phyloP scores from a whole-genome alignment of 2,797 vertebrate genomes.

The Hypotaenidia philippensis region DNA sequence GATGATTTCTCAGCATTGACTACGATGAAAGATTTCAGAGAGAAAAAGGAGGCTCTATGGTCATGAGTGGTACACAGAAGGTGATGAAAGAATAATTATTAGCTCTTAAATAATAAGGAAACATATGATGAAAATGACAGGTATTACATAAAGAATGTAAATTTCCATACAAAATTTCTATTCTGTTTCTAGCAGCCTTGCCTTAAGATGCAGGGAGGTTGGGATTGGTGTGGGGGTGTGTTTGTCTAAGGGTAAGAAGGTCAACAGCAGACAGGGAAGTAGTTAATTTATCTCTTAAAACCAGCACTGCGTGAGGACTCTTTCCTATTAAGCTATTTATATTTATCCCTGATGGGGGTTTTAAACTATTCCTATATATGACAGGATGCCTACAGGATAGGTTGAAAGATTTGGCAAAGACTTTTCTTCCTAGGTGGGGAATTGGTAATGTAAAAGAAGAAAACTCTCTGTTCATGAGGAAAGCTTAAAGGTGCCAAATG shows the following conservation, averaged over 20 bases:
- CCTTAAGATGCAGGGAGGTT: neutral
- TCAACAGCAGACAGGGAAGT: neutral
- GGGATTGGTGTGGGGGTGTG: fast-evolving
- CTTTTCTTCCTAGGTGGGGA: neutral
- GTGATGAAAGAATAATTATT: neutral
- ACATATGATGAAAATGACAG: neutral
- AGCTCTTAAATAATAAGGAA: neutral
- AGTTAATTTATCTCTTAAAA: neutral
- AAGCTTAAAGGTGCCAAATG: neutral
- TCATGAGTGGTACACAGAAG: neutral
- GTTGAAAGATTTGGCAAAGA: neutral
- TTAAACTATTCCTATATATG: neutral
- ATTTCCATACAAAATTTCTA: neutral
- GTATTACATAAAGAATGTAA: neutral
- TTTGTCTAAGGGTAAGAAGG: neutral
- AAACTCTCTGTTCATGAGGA: neutral
- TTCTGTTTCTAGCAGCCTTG: neutral
- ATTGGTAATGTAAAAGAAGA: neutral
- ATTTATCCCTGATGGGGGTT: neutral
- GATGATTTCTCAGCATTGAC: neutral
- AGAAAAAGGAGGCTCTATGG: fast-evolving
- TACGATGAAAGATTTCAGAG: neutral
- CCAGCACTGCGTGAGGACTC: neutral
- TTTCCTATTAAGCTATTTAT: neutral
- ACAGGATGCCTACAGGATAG: neutral